Base-by-base conservation (phyloP, 1,140 invertebrate genomes). In the Aphelinus certus region DNA sequence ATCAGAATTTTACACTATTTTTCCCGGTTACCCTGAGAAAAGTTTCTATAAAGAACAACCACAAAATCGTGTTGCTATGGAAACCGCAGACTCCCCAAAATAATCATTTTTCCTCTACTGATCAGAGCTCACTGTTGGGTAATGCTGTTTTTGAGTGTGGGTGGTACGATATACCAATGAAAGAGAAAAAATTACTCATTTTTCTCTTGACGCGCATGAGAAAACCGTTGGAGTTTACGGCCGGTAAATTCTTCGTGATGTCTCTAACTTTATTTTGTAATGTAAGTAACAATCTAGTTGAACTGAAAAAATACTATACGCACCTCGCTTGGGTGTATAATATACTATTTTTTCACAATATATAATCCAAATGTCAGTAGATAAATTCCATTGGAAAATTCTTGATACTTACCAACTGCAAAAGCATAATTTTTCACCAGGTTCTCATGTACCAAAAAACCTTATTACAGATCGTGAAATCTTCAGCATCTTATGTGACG, bases 241-340 rank as follows among this genome's bases (percentile, higher is more conserved):
- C 79, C 68, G 78, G 78, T 7, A 81, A 82, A 75, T 77, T 83
- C 69, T 79, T 63, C 7, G 55, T 64, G 1, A 62, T 81, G 46
- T 76, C 72, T 3, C 75, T 81, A 3, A 57, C 65, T 26, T 71
- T 78, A 3, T 80, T 79, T 46, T 71, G 47, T 56, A 53, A 58
- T 6, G 76, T 78, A 77, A 66, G 60, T 63, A 61, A 56, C 3
- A 3, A 45, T 69, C 49, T 57, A 3, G 6, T 67, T 57, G 10
- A 7, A 2, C 9, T 62, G 7, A 26, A 26, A 26, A 26, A 26
- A 26, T 26, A 26, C 26, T 26, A 26, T 26, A 26, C 26, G 26
- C 26, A 26, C 26, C 26, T 26, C 26, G 26, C 26, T 26, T 26
- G 26, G 26, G 26, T 26, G 26, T 26, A 26, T 26, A 26, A 26